Evolutionary conservation across 2,113 vertebrate genomes (phyloP), one percentile per base, ranked within the genome.

Genomic region (Pteropus alecto): DNA sequence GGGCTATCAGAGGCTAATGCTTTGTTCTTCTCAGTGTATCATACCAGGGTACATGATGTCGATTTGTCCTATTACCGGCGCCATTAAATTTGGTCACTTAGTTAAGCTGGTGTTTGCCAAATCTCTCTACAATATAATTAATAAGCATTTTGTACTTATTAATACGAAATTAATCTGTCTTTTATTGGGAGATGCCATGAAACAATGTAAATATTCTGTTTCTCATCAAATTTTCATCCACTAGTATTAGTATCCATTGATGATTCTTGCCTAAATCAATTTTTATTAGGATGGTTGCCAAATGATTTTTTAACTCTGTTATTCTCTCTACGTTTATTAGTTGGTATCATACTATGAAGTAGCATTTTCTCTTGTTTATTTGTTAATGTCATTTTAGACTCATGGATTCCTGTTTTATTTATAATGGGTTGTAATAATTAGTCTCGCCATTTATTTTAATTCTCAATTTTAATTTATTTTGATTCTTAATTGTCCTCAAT

Each of bases 251-350:
- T 26, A 43, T 58, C 56, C 61, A 30, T 30, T 63, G 43, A 84
- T 33, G n/a, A 93, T 63, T 82, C 46, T 91, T 87, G 18, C 61
- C 71, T 94, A 68, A 63, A 94, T 87, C 38, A 63, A 70, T 87
- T 90, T 96, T 95, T n/a, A 70, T 91, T 91, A n/a, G 28, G 58
- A 79, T 68, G 48, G 26, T 48, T 90, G 63, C 74, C 38, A 90
- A 93, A 41, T 18, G 19, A 68, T 76, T 87, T 90, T 81, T 13
- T 43, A 77, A 94, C 83, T 73, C 74, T 24, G 35, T 76, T 15
- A 35, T 74, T 65, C 68, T 89, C 93, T 60, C 54, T 89, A 1
- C 74, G 28, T 43, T 70, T 58, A 63, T 84, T 82, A 63, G 38
- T 65, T 95, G 91, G 11, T 48, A 60, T 92, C 41, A 43, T 15